Conservation (phyloP, 2,113 vertebrate species). For the Thamnophis sirtalis region DNA sequence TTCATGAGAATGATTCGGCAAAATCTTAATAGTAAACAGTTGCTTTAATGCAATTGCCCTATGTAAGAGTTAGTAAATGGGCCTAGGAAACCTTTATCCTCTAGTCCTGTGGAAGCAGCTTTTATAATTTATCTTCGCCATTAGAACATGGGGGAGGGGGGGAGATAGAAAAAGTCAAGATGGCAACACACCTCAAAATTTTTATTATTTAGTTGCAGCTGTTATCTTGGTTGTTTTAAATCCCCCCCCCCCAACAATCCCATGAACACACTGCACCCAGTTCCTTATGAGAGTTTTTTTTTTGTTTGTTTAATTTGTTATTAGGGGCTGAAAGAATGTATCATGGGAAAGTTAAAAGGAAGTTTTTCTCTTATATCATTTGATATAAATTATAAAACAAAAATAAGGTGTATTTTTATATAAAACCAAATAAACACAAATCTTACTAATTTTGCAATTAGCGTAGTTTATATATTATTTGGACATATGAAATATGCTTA, state of each 20-base stretch:
- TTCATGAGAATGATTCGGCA: neutral
- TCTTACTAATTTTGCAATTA: neutral
- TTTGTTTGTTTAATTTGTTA: neutral
- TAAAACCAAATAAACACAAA: neutral
- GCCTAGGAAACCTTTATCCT: neutral
- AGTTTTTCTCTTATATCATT: neutral
- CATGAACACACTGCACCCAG: neutral
- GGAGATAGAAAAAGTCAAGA: neutral
- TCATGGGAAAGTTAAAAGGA: neutral
- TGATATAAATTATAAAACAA: neutral
- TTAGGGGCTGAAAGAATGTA: neutral
- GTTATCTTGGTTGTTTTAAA: neutral
- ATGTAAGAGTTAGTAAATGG: neutral
- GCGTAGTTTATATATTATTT: neutral
- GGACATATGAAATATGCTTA: neutral
- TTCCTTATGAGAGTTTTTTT: neutral
- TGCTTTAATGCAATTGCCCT: neutral
- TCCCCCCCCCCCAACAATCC: neutral
- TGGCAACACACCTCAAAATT: neutral
- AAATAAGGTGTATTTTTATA: neutral
- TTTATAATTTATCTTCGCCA: neutral
- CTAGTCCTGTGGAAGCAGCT: neutral
- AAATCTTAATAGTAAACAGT: neutral
- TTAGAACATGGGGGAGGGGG: neutral
- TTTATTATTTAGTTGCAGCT: neutral